phyloP scores from a whole-genome alignment of 2,113 vertebrate species.

The Tenebrosternarchus preto region DNA sequence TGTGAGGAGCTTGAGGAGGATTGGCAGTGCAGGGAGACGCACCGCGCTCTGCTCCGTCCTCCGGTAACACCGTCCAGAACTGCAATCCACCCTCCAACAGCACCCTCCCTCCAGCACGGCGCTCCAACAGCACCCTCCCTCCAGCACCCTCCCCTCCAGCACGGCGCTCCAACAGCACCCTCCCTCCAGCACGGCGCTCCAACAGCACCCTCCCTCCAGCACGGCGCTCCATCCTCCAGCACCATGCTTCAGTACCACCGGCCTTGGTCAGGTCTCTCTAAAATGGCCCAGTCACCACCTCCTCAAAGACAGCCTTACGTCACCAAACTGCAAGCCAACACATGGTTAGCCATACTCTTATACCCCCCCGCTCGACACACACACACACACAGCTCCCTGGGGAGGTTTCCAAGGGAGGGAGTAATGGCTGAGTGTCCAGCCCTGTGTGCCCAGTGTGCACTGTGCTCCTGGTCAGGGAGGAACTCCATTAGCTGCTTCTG shows the following conservation, averaged over 20 bases:
- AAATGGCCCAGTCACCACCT: constrained; percentile 48
- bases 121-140: neutral
- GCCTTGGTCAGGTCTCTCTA: constrained; percentile 2
- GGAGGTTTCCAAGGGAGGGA: neutral
- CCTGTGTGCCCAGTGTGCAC: neutral
- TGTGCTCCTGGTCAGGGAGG: constrained; percentile 15
- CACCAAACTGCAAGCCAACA: constrained; percentile 50
- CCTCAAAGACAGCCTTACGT: constrained; percentile 66
- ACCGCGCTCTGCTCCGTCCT: too few species aligned
- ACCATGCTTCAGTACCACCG: too few species aligned
- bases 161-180: too few species aligned
- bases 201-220: too few species aligned
- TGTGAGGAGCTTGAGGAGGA: too few species aligned
- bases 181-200: too few species aligned
- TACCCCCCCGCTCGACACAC: constrained; percentile 17
- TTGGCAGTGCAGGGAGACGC: too few species aligned
- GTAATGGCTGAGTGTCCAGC: neutral
- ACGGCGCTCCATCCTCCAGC: too few species aligned
- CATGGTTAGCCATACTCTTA: constrained; percentile 61
- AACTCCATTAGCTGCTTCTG: constrained; percentile 1
- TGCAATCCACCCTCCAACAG: too few species aligned
- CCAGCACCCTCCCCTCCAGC: too few species aligned
- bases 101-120: too few species aligned
- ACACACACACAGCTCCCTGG: neutral
- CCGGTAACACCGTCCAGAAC: too few species aligned